A percentile compares a stretch with the other conserved stretches of the same genome.
Conservation (phyloP, 1,140 invertebrate species). For the Drosophila navojoa region DNA sequence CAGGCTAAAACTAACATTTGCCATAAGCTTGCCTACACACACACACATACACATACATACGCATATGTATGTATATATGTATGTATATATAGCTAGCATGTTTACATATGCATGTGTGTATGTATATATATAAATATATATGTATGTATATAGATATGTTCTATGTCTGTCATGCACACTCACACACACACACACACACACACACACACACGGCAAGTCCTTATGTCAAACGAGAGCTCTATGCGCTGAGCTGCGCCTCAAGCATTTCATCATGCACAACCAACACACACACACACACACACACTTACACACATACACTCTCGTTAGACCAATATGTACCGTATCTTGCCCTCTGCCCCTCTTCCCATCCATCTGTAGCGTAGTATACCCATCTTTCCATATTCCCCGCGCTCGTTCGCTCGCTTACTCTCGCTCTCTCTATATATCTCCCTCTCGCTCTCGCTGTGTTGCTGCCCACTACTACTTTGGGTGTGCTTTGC, state of each 20-base stretch:
- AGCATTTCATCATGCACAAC: slow-evolving; percentile 38
- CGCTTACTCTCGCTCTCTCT: not conserved
- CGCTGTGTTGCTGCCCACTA: slow-evolving; percentile 33
- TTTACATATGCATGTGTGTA: not conserved
- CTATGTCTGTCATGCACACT: not conserved
- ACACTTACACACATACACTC: slow-evolving; percentile 2
- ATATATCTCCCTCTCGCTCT: slow-evolving; percentile 1
- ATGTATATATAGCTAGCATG: not conserved
- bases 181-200: not conserved
- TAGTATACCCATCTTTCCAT: slow-evolving; percentile 10
- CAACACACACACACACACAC: slow-evolving; percentile 22
- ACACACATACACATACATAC: not conserved
- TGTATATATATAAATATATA: not conserved
- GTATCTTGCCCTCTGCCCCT: not conserved
- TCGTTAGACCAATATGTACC: slow-evolving; percentile 11
- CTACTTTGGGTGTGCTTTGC: slow-evolving; percentile 34
- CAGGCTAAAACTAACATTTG: slow-evolving; percentile 29
- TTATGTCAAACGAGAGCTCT: slow-evolving; percentile 33
- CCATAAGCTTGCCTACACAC: not conserved
- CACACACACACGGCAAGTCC: slow-evolving; percentile 18
- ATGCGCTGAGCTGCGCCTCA: slow-evolving; percentile 23
- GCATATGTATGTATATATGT: not conserved
- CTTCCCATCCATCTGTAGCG: slow-evolving; percentile 9
- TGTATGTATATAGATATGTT: not conserved
- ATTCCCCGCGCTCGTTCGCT: not conserved